Conservation (phyloP, 2,113 vertebrate species). For the Mirounga angustirostris region DNA sequence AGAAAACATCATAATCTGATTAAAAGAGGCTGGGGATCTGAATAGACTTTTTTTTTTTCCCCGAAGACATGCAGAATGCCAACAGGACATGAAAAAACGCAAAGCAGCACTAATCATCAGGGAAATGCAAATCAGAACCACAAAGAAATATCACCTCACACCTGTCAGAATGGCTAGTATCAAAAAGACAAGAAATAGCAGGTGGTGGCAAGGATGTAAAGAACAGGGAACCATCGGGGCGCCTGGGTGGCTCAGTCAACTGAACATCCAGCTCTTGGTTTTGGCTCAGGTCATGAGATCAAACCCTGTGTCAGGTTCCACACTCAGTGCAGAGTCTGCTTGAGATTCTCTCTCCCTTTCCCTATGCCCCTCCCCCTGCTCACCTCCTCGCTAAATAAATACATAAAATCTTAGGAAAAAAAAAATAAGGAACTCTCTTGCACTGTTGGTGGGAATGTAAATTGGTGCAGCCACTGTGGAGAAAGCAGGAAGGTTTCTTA, state of each 20-base stretch:
- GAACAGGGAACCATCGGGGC: neutral
- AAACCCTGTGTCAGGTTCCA: neutral
- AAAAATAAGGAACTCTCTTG: neutral
- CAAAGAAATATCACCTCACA: neutral
- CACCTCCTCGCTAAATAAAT: neutral
- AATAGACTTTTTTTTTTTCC: neutral
- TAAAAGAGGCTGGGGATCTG: neutral
- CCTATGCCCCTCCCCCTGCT: neutral
- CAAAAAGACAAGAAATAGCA: neutral
- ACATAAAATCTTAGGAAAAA: neutral
- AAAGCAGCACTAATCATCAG: neutral
- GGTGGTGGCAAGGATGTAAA: neutral
- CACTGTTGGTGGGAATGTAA: neutral
- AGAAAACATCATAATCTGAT: neutral
- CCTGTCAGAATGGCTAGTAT: neutral
- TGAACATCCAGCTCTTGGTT: neutral
- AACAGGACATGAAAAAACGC: neutral
- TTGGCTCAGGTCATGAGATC: neutral
- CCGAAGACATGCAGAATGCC: neutral
- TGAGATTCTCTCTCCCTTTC: neutral
- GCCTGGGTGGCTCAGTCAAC: neutral
- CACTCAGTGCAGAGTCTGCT: neutral
- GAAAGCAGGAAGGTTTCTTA: neutral
- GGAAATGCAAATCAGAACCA: neutral
- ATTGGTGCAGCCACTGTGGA: neutral